phyloP scores from a whole-genome alignment of 2,113 vertebrate species.

The Bambusicola thoracicus region DNA sequence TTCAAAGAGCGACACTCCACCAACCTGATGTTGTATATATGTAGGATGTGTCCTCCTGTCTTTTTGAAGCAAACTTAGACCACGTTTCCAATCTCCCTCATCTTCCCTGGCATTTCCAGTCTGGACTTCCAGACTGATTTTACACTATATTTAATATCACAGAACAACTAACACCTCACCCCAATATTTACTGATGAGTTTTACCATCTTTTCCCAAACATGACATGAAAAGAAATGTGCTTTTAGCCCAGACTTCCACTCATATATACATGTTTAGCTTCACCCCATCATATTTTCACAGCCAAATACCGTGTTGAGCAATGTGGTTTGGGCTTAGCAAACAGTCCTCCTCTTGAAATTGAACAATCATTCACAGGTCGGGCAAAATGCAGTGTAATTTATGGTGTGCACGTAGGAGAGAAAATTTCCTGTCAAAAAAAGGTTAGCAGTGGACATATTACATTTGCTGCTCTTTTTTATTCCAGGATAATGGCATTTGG shows the following conservation, averaged over 20 bases:
- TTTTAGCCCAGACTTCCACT: not conserved
- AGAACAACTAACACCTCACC: accelerated
- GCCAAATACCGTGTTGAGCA: not conserved
- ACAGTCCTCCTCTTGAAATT: slow-evolving; percentile 19
- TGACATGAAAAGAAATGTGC: not conserved
- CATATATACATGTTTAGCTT: not conserved
- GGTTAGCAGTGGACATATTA: slow-evolving; percentile 86
- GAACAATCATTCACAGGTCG: slow-evolving; percentile 56
- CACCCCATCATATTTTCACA: not conserved
- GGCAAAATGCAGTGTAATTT: slow-evolving; percentile 76
- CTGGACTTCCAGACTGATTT: not conserved
- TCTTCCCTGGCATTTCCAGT: not conserved
- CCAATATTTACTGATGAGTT: not conserved
- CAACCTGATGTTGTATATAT: too few species aligned
- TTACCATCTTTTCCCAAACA: not conserved
- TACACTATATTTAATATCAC: not conserved
- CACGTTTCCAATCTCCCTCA: not conserved
- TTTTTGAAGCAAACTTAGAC: not conserved
- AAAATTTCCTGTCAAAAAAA: slow-evolving; percentile 81
- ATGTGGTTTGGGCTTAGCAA: slow-evolving; percentile 26
- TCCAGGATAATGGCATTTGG: slow-evolving; percentile 90
- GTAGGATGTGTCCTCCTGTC: too few species aligned
- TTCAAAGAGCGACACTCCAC: not conserved
- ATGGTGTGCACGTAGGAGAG: slow-evolving; percentile 49
- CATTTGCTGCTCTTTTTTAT: slow-evolving; percentile 87